Evolutionary conservation across 2,113 vertebrate genomes (phyloP).

Genomic region (Baryphthengus martii): DNA sequence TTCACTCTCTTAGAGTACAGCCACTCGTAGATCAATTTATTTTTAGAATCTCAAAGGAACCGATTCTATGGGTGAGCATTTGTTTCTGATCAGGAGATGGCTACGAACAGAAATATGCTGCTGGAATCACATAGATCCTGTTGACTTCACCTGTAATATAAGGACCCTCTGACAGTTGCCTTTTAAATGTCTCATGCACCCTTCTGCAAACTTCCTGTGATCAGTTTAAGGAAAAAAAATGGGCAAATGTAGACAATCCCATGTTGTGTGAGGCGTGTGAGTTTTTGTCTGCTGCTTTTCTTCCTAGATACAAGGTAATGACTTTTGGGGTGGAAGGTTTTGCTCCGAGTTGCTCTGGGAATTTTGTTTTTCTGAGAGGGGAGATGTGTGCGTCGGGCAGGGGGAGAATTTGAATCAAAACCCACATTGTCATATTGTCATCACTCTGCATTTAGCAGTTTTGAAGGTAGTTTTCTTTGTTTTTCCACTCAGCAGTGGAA

Average conservation of each 20-base stretch:
- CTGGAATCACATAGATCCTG: background rate
- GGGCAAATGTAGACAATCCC: background rate
- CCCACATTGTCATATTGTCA: background rate
- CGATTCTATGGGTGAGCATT: conserved; percentile 41
- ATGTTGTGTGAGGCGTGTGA: background rate
- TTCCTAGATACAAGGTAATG: background rate
- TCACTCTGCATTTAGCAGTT: background rate
- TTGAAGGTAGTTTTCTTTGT: background rate
- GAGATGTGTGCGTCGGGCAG: accelerated
- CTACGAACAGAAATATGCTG: background rate
- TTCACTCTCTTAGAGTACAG: conserved; percentile 64
- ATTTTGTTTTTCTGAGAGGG: background rate
- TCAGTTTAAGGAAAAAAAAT: background rate
- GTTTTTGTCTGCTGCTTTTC: background rate
- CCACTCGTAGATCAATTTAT: conserved; percentile 68
- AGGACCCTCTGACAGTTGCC: background rate
- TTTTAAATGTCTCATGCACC: background rate
- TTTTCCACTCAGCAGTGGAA: background rate
- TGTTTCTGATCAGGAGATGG: conserved; percentile 54
- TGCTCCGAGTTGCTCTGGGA: background rate
- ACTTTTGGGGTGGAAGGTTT: background rate
- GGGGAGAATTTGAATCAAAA: background rate
- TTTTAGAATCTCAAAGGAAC: conserved; percentile 68
- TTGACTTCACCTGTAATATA: background rate
- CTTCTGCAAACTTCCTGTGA: background rate